Evolutionary conservation across 2,888 invertebrate genomes (phyloP), one percentile per base, ranked within the genome.

Genomic region (Bugulina stolonifera): DNA sequence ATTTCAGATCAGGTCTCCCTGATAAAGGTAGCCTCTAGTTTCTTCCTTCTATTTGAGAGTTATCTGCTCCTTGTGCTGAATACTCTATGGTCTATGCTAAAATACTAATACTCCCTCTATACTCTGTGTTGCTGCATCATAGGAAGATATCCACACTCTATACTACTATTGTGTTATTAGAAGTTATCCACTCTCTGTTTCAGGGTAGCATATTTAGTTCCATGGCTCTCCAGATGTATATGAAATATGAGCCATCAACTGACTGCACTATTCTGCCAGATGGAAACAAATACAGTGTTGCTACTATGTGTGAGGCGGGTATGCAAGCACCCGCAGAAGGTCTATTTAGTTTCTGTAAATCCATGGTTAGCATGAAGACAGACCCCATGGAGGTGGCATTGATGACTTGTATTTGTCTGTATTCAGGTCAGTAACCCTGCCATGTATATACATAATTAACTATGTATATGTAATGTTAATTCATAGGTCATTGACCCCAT

Each of bases 371-470:
- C 64, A 64, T 64, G 34, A 32, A 64, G 32, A 32, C 64, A 29
- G 64, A 64, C 32, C 25, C 29, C 5, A 32, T 64, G 32, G 64
- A 64, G n/a, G 22, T 32, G 22, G 64, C 29, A 10, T 64, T 64
- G 32, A 22, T 64, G 32, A 34, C 64, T 14, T 64, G 64, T n/a
- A 64, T 64, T n/a, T 64, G 64, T 43, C 43, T 43, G 43, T 43
- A 10, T 18, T 43, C 43, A 18, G 43, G 43, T 43, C 5, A 43
- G 18, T 18, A n/a, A n/a, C n/a, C n/a, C n/a, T n/a, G n/a, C n/a
- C n/a, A n/a, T n/a, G n/a, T n/a, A n/a, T n/a, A n/a, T n/a, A n/a
- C n/a, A n/a, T n/a, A n/a, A n/a, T n/a, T n/a, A n/a, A n/a, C n/a
- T n/a, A n/a, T n/a, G n/a, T n/a, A n/a, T n/a, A n/a, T n/a, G n/a